A percentile compares a stretch with the other conserved stretches of the same genome.
phyloP scores from a whole-genome alignment of 2,797 vertebrate species.

The Spatula versicolor region DNA sequence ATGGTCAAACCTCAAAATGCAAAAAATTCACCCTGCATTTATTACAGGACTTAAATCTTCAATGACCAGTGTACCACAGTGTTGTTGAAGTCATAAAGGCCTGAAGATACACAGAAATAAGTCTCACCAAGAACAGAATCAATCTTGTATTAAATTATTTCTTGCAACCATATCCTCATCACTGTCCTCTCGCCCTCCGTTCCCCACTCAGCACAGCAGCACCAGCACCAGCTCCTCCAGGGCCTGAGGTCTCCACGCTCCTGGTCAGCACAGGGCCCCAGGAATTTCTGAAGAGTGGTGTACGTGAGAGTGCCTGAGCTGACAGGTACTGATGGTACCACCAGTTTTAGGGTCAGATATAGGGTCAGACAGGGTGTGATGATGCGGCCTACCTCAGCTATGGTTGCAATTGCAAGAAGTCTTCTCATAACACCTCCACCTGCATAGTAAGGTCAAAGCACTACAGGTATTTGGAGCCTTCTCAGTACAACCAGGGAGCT shows the following conservation, averaged over 20 bases:
- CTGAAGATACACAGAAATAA: background rate
- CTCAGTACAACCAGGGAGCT: background rate
- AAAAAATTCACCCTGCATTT: background rate
- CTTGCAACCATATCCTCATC: background rate
- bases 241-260: accelerated
- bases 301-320: background rate
- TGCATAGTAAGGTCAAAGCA: background rate
- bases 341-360: background rate
- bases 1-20: background rate
- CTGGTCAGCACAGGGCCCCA: accelerated
- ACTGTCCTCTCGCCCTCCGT: background rate
- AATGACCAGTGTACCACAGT: background rate
- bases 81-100: background rate
- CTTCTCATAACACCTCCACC: background rate
- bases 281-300: background rate
- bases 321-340: background rate
- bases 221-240: background rate
- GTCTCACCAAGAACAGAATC: background rate
- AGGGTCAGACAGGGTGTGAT: background rate
- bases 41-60: background rate
- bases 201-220: no score
- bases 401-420: background rate
- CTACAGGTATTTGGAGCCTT: background rate
- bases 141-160: background rate
- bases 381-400: background rate